phyloP scores from a whole-genome alignment of 1,140 invertebrate genomes.

The Megalonaias nervosa region DNA sequence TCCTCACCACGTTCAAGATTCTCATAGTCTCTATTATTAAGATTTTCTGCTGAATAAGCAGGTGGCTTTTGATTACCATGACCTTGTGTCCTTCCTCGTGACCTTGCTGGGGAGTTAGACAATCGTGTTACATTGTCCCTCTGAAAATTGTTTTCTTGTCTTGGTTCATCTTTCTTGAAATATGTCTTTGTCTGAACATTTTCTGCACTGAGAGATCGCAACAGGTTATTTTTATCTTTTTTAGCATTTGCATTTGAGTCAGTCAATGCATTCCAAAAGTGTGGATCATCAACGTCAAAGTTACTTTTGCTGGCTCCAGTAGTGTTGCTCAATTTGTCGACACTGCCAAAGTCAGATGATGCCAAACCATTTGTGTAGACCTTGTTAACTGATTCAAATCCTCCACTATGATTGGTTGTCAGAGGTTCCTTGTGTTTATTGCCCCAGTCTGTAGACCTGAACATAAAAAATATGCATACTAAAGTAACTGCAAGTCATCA shows the following conservation, averaged over 20 bases:
- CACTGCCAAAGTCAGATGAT: too few relatives aligned
- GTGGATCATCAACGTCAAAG: conserved; percentile 27
- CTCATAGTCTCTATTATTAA: conserved; percentile 22
- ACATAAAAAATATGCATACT: too few relatives aligned
- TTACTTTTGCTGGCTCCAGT: conserved; percentile 17
- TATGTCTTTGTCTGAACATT: background rate
- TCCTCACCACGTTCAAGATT: conserved; percentile 14
- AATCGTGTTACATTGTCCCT: conserved; percentile 21
- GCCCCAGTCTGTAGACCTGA: too few relatives aligned
- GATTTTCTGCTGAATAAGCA: background rate
- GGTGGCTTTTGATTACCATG: background rate
- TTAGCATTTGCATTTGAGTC: conserved; percentile 17
- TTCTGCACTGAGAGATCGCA: conserved; percentile 7
- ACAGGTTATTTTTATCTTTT: conserved; percentile 10
- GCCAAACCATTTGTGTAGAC: too few relatives aligned
- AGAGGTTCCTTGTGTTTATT: too few relatives aligned
- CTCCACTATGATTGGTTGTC: too few relatives aligned
- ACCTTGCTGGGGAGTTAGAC: conserved; percentile 27
- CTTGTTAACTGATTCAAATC: too few relatives aligned
- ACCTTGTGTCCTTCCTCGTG: conserved; percentile 10
- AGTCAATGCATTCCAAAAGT: conserved; percentile 29
- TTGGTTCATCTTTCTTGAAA: background rate
- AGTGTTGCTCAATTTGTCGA: background rate
- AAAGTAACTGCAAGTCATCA: too few relatives aligned
- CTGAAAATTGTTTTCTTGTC: background rate